phyloP scores from a whole-genome alignment of 2,888 invertebrate genomes.

The Lutraria lutraria region DNA sequence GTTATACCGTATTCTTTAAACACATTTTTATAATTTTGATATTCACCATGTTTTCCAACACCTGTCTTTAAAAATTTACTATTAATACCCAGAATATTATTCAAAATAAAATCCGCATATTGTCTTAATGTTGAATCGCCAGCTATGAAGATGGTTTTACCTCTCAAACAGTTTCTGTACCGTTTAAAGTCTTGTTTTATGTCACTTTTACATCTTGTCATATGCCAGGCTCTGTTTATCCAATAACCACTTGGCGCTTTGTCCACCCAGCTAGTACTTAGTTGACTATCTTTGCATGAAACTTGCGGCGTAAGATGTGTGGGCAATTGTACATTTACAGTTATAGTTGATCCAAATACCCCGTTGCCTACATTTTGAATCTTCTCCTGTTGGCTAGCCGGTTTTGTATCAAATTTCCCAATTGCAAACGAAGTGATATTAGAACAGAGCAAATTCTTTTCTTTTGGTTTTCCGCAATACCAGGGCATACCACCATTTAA shows the following conservation, averaged over 20 bases:
- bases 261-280: conserved; percentile 46
- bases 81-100: conserved; percentile 17
- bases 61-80: not conserved
- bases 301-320: not conserved
- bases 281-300: conserved; percentile 25
- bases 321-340: conserved; percentile 8
- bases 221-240: conserved; percentile 32
- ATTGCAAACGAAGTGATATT: conserved; percentile 47
- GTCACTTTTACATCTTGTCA: conserved; percentile 23
- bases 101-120: conserved; percentile 50
- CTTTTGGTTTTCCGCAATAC: conserved; percentile 61
- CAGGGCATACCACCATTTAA: conserved; percentile 53
- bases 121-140: conserved; percentile 64
- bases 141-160: conserved; percentile 49
- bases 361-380: conserved; percentile 51
- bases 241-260: conserved; percentile 52
- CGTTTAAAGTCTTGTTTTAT: not conserved
- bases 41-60: not conserved
- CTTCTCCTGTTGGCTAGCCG: conserved; percentile 33
- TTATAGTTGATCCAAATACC: conserved; percentile 10
- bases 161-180: conserved; percentile 50
- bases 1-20: conserved; percentile 42
- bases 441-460: conserved; percentile 28
- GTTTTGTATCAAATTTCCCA: conserved; percentile 20
- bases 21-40: not conserved